Percentiles rank a stretch among this genome's conserved stretches.
Conservation (phyloP, 2,113 vertebrate species). For the Coptodon bakossiorum region DNA sequence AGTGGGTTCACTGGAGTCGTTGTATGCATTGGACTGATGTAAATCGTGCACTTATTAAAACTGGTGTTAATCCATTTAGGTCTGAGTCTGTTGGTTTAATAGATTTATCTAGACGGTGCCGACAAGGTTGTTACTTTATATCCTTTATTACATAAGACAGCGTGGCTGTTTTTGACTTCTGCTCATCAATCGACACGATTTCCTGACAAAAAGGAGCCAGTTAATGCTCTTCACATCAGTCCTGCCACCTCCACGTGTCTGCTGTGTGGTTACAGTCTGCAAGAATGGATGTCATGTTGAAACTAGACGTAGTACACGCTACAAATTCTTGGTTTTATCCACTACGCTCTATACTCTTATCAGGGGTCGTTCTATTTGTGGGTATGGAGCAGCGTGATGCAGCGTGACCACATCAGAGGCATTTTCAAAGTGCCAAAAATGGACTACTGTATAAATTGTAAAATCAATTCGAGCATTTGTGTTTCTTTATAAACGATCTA, state of each 20-base stretch:
- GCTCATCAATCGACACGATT: neutral
- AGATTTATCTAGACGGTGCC: neutral
- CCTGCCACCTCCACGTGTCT: neutral
- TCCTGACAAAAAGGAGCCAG: neutral
- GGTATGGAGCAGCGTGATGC: neutral
- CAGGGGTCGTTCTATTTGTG: neutral
- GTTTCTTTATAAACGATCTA: neutral
- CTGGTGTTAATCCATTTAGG: neutral
- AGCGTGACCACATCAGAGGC: neutral
- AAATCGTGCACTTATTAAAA: neutral
- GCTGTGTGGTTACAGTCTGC: neutral
- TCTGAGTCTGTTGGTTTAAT: neutral
- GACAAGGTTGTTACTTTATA: neutral
- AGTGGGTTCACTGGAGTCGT: neutral
- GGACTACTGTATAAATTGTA: neutral
- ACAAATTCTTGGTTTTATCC: neutral
- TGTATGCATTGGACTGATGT: neutral
- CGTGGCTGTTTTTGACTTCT: neutral
- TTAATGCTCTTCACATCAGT: neutral
- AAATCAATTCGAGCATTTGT: neutral
- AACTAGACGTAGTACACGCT: neutral
- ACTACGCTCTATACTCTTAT: neutral
- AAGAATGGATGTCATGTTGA: neutral
- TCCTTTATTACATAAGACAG: neutral
- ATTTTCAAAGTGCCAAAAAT: fast-evolving